A percentile compares a stretch with the other conserved stretches of the same genome.
phyloP scores from a whole-genome alignment of 2,113 vertebrate genomes.

The Phoxinus phoxinus region DNA sequence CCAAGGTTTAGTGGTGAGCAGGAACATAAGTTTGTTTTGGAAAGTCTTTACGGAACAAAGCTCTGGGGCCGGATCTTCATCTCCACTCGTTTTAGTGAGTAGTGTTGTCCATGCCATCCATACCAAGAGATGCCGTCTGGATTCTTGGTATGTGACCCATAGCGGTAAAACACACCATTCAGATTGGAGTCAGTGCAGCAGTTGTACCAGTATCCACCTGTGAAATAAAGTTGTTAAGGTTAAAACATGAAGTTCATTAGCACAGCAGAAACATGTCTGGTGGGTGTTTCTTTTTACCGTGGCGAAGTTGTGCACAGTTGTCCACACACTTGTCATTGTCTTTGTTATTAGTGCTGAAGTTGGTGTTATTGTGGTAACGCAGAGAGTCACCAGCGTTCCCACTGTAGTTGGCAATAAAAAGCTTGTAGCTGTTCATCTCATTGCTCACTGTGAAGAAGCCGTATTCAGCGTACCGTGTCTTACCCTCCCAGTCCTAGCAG shows the following conservation, averaged over 20 bases:
- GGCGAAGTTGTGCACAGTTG: slow-evolving; percentile 87
- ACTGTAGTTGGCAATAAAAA: slow-evolving; percentile 88
- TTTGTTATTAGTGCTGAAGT: slow-evolving; percentile 96
- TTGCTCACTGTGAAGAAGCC: slow-evolving; percentile 84
- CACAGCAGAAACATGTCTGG: not conserved
- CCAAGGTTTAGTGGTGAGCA: slow-evolving; percentile 46
- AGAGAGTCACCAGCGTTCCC: slow-evolving; percentile 88
- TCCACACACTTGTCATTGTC: slow-evolving; percentile 98
- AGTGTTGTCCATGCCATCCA: slow-evolving; percentile 91
- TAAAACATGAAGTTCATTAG: not conserved
- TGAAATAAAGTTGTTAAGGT: not conserved
- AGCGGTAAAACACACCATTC: slow-evolving; percentile 90
- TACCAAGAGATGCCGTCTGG: slow-evolving; percentile 97
- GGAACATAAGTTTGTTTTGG: slow-evolving; percentile 50
- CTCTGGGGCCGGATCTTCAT: slow-evolving; percentile 93
- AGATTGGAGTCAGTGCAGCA: slow-evolving; percentile 98
- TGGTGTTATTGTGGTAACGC: slow-evolving; percentile 96
- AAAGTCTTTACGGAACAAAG: slow-evolving; percentile 78
- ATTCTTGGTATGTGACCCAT: slow-evolving; percentile 84
- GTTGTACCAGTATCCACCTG: slow-evolving; percentile 99
- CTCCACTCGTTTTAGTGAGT: slow-evolving; percentile 92
- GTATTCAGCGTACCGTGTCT: slow-evolving; percentile 84
- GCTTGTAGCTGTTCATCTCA: slow-evolving; percentile 91
- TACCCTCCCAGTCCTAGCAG: slow-evolving; percentile 91
- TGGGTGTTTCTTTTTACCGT: slow-evolving; percentile 76